Evolutionary conservation across 2,113 vertebrate species (phyloP).

Genomic region (Excalfactoria chinensis): DNA sequence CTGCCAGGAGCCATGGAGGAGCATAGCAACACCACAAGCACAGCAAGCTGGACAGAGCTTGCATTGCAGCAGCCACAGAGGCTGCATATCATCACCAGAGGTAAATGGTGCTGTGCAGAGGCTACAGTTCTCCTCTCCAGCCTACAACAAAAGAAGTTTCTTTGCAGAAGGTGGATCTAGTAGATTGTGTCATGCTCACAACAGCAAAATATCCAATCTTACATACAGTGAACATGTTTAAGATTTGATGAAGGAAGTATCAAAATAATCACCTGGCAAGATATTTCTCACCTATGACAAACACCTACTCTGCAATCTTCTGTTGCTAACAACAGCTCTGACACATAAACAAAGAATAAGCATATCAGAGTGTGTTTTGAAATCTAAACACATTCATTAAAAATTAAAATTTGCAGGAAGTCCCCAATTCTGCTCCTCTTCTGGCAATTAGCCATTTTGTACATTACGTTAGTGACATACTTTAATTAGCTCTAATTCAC

Average conservation of each 20-base stretch:
- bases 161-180: not conserved
- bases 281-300: not conserved
- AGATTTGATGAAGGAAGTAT: not conserved
- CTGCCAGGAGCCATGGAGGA: accelerated
- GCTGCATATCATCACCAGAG: accelerated
- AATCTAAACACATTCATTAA: conserved; percentile 7
- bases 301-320: not conserved
- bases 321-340: not conserved
- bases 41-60: not conserved
- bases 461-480: conserved; percentile 16
- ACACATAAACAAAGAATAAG: conserved; percentile 4
- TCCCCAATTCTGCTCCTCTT: not conserved
- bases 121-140: accelerated
- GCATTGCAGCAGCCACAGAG: accelerated
- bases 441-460: conserved; percentile 13
- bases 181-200: not conserved
- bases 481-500: conserved; percentile 59
- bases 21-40: accelerated
- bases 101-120: not conserved
- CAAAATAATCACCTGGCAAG: not conserved
- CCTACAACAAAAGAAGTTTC: not conserved
- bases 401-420: conserved; percentile 31
- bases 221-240: accelerated
- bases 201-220: not conserved
- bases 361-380: not conserved